phyloP scores from a whole-genome alignment of 2,113 vertebrate genomes.

The Erythrolamprus reginae region DNA sequence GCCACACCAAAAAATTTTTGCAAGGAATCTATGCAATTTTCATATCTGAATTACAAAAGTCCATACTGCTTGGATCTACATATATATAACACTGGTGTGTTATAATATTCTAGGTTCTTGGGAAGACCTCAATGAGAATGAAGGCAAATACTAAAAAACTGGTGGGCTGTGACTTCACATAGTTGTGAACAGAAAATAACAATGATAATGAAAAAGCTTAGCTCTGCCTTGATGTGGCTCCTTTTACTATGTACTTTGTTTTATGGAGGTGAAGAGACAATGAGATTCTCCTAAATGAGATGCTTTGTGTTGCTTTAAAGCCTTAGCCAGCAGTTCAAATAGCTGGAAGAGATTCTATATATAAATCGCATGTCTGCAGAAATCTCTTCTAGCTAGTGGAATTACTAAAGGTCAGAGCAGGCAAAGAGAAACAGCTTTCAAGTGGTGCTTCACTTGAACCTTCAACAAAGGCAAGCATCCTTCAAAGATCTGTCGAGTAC shows the following conservation, averaged over 20 bases:
- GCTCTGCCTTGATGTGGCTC: not conserved
- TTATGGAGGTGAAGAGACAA: not conserved
- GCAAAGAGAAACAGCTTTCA: not conserved
- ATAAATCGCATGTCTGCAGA: not conserved
- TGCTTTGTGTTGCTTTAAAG: not conserved
- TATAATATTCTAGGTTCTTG: not conserved
- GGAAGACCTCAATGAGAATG: not conserved
- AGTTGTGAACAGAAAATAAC: not conserved
- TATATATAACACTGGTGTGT: not conserved
- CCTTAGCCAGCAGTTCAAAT: not conserved
- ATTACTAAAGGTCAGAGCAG: not conserved
- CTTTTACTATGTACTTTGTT: not conserved
- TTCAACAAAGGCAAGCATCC: not conserved
- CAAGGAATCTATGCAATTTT: not conserved
- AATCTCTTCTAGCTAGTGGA: not conserved
- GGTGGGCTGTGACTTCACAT: not conserved
- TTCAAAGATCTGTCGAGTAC: not conserved
- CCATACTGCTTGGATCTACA: not conserved
- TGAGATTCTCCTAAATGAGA: not conserved
- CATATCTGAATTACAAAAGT: not conserved
- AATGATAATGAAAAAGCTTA: not conserved
- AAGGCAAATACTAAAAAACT: not conserved
- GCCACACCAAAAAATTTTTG: not conserved
- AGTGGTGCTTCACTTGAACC: not conserved
- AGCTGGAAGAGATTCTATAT: not conserved